Evolutionary conservation across 2,797 vertebrate species (phyloP), one percentile per base, ranked within the genome.

Genomic region (Simalia tracyae): DNA sequence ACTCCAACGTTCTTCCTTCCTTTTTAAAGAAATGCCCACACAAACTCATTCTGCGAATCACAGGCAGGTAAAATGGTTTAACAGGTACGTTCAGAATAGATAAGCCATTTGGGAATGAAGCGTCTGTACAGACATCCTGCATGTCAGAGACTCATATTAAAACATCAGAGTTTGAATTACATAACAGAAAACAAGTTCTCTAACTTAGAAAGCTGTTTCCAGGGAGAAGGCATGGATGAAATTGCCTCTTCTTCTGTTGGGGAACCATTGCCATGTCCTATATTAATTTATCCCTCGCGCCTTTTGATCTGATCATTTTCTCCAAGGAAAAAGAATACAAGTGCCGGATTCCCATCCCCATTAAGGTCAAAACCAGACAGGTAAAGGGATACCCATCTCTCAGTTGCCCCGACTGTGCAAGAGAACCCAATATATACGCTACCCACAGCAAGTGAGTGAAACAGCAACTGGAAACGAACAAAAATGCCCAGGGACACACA

Each of bases 401-500:
- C 90, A 95, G 90, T 93, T 92, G 91, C 93, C 95, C 90, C 93
- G 93, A 87, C 90, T 93, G 24, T 93, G 86, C 93, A 61, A 93
- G 61, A 92, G 91, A 95, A 42, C 88, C 93, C 92, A 93, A 94
- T 68, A 91, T 81, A 91, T 50, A 0, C 81, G 5, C 96, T 93
- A 95, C 93, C 95, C 95, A 97, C 89, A 89, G 95, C 93, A 95
- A 96, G 95, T 90, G 92, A 96, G 93, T 72, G 94, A 95, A 94
- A 72, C 86, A 90, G 95, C 94, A n/a, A 4, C 95, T 95, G 95
- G 95, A 97, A 96, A 95, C 92, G 90, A 94, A 94, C 95, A 96
- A 95, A 84, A 90, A 81, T 57, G 19, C 9, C 4, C 57, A 17
- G 31, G 94, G 96, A 97, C 94, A 96, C 97, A 92, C 94, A 94